Evolutionary conservation across 1,140 invertebrate species (phyloP).

Genomic region (Stegodyphus mimosarum): DNA sequence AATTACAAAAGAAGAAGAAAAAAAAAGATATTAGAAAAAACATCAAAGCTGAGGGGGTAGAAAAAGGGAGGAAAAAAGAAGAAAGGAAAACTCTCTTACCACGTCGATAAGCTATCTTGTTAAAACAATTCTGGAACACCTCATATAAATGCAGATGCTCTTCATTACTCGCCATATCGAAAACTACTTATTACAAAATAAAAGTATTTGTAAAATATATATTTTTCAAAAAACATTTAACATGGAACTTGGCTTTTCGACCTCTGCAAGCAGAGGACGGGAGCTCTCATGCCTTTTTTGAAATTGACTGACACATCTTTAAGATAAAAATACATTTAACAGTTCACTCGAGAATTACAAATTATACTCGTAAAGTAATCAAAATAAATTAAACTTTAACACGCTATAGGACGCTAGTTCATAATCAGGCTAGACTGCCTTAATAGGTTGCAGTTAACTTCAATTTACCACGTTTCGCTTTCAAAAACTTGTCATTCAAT

Average conservation of each 20-base stretch:
- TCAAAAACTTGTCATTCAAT: neutral
- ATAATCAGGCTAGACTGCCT: constrained; percentile 10
- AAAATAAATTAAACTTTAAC: constrained; percentile 44
- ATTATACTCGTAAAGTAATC: constrained; percentile 23
- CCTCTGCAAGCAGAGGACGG: constrained; percentile 59
- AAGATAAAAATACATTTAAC: neutral
- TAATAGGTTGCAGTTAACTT: constrained; percentile 23
- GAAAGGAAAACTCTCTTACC: constrained; percentile 71
- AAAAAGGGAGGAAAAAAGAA: no score
- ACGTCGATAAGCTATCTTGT: constrained; percentile 93
- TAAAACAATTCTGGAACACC: constrained; percentile 98
- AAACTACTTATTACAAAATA: constrained; percentile 35
- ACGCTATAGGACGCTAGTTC: constrained; percentile 32
- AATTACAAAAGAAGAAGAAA: no score
- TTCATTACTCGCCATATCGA: constrained; percentile 83
- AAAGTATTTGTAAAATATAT: constrained; percentile 38
- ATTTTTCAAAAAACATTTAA: constrained; percentile 39
- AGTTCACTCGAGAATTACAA: neutral
- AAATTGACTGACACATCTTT: neutral
- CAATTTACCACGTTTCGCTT: constrained; percentile 43
- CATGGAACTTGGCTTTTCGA: constrained; percentile 42
- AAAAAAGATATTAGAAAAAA: no score
- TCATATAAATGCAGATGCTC: constrained; percentile 96
- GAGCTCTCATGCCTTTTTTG: constrained; percentile 38
- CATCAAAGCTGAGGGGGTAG: no score